Evolutionary conservation across 2,113 vertebrate genomes (phyloP).

Genomic region (Hydropotes inermis): DNA sequence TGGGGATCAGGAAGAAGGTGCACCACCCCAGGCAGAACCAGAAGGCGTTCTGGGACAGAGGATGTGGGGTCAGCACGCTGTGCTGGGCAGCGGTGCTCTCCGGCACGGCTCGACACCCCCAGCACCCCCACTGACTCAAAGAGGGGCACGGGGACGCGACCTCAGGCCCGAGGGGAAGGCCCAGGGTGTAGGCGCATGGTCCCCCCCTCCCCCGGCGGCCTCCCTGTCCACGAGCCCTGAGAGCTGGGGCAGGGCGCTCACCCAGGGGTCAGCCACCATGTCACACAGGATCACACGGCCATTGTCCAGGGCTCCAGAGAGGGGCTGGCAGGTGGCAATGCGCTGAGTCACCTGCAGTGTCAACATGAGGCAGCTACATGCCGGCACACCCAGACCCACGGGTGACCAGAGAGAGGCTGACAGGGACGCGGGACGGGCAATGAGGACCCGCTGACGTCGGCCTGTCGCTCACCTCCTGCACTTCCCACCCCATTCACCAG

Average conservation of each 20-base stretch:
- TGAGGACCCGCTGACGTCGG: neutral
- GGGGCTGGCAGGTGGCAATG: constrained; percentile 82
- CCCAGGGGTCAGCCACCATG: constrained; percentile 84
- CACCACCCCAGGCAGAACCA: constrained; percentile 96
- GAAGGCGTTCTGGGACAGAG: constrained; percentile 89
- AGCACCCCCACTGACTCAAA: neutral
- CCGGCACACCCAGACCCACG: neutral
- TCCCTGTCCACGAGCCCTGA: accelerated
- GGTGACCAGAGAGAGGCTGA: neutral
- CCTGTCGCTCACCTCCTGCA: neutral
- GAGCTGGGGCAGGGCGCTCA: constrained; percentile 58
- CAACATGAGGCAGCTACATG: neutral
- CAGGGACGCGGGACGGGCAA: neutral
- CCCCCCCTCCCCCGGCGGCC: accelerated
- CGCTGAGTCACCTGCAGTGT: constrained; percentile 79
- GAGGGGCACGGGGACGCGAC: accelerated
- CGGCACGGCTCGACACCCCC: neutral
- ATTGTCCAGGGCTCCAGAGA: constrained; percentile 81
- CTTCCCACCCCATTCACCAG: neutral
- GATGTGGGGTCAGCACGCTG: neutral
- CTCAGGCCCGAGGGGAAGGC: neutral
- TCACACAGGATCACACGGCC: constrained; percentile 82
- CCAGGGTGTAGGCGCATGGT: accelerated
- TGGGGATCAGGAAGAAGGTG: constrained; percentile 91
- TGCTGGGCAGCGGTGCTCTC: neutral